Evolutionary conservation across 1,140 invertebrate genomes (phyloP).

Genomic region (Vollenhovia emeryi): DNA sequence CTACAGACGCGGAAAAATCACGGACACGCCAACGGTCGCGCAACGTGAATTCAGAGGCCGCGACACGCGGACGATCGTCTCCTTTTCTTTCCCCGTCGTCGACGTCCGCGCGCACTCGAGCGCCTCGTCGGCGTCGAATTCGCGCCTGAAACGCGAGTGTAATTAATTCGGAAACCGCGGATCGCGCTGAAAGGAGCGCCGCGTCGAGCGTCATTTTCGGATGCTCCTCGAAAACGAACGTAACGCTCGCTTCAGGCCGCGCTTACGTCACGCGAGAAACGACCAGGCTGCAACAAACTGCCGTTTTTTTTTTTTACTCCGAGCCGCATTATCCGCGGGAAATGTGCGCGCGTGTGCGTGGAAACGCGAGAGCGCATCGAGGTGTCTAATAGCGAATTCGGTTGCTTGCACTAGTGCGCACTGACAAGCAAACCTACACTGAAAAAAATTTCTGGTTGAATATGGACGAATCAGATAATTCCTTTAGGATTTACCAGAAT

Average conservation of each 20-base stretch:
- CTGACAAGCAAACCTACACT: too few relatives aligned
- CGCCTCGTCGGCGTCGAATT: slow-evolving; percentile 18
- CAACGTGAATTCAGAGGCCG: slow-evolving; percentile 37
- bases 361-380: too few relatives aligned
- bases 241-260: background rate
- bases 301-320: background rate
- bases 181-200: slow-evolving; percentile 21
- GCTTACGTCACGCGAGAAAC: slow-evolving; percentile 34
- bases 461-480: too few relatives aligned
- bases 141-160: slow-evolving; percentile 24
- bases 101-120: slow-evolving; percentile 27
- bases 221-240: background rate
- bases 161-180: slow-evolving; percentile 41
- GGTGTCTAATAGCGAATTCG: too few relatives aligned
- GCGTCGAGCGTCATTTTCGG: slow-evolving; percentile 35
- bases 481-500: too few relatives aligned
- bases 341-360: too few relatives aligned
- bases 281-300: background rate
- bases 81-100: background rate
- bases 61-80: background rate
- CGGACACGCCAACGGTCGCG: slow-evolving; percentile 15
- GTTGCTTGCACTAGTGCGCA: too few relatives aligned
- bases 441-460: too few relatives aligned
- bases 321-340: background rate
- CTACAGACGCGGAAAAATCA: slow-evolving; percentile 40